A percentile compares a stretch with the other conserved stretches of the same genome.
Conservation (phyloP, 2,888 invertebrate genomes). For the Agonum fuliginosum region DNA sequence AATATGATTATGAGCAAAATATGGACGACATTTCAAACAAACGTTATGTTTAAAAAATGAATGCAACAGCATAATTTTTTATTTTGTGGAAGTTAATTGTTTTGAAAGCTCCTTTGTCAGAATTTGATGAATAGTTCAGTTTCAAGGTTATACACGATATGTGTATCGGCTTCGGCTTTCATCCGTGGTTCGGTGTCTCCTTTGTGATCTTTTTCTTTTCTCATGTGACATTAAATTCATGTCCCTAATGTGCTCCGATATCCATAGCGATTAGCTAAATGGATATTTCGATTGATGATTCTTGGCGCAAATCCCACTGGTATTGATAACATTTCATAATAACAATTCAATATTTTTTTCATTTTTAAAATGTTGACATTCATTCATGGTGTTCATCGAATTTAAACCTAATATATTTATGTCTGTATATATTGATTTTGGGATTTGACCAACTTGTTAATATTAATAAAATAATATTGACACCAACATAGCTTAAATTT, state of each 20-base stretch:
- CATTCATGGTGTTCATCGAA: not conserved
- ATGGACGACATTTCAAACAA: not conserved
- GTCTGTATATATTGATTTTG: too few species aligned
- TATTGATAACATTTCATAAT: conserved; percentile 11
- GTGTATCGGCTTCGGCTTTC: conserved; percentile 14
- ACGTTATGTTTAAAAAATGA: not conserved
- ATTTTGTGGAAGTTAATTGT: conserved; percentile 19
- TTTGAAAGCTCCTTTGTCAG: conserved; percentile 26
- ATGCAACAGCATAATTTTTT: not conserved
- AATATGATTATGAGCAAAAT: conserved; percentile 1
- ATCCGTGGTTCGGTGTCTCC: not conserved
- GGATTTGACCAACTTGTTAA: too few species aligned
- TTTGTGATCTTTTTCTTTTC: conserved; percentile 35
- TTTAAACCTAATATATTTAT: too few species aligned
- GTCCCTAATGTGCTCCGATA: conserved; percentile 15
- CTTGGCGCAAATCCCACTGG: conserved; percentile 8
- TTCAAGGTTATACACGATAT: conserved; percentile 31
- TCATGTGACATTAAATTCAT: conserved; percentile 25
- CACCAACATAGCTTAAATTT: too few species aligned
- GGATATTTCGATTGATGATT: conserved; percentile 29
- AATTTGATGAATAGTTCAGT: conserved; percentile 15
- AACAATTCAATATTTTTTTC: not conserved
- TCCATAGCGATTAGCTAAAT: conserved; percentile 31
- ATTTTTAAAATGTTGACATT: not conserved
- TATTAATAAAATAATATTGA: too few species aligned